phyloP scores from a whole-genome alignment of 2,888 invertebrate genomes.

The Autographa pulchrina region DNA sequence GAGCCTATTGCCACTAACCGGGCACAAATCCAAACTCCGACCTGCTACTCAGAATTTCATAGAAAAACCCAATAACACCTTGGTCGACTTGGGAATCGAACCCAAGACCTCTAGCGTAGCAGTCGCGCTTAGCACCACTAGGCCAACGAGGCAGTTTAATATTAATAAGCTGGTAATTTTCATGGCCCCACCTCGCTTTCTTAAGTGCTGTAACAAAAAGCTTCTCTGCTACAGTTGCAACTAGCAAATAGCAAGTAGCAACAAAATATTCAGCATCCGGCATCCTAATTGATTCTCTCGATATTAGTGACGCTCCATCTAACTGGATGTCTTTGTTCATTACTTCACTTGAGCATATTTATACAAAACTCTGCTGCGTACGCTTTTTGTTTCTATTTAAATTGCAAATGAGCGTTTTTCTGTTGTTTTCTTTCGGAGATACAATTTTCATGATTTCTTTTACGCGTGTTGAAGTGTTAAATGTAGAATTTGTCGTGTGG shows the following conservation, averaged over 20 bases:
- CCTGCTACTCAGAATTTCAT: too few species aligned
- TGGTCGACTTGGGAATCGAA: too few species aligned
- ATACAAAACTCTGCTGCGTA: slow-evolving; percentile 32
- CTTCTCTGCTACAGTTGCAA: slow-evolving; percentile 11
- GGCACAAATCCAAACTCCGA: too few species aligned
- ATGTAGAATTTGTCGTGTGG: not conserved
- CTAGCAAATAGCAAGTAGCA: slow-evolving; percentile 7
- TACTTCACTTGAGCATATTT: slow-evolving; percentile 30
- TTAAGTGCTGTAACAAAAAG: slow-evolving; percentile 27
- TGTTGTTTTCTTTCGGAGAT: slow-evolving; percentile 18
- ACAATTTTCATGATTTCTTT: slow-evolving; percentile 15
- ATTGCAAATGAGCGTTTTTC: slow-evolving; percentile 49
- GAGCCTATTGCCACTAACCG: too few species aligned
- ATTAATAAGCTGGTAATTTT: too few species aligned
- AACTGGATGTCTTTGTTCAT: slow-evolving; percentile 48
- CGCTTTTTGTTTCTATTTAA: slow-evolving; percentile 34
- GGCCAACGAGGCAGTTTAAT: too few species aligned
- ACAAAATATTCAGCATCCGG: slow-evolving; percentile 41
- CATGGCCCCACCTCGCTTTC: not conserved
- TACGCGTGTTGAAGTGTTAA: not conserved
- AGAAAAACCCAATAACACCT: too few species aligned
- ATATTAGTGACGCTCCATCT: slow-evolving; percentile 49
- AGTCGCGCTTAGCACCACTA: too few species aligned
- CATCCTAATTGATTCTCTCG: slow-evolving; percentile 50
- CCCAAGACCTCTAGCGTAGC: too few species aligned